phyloP scores from a whole-genome alignment of 2,797 vertebrate genomes.

The Spondyliosoma cantharus region DNA sequence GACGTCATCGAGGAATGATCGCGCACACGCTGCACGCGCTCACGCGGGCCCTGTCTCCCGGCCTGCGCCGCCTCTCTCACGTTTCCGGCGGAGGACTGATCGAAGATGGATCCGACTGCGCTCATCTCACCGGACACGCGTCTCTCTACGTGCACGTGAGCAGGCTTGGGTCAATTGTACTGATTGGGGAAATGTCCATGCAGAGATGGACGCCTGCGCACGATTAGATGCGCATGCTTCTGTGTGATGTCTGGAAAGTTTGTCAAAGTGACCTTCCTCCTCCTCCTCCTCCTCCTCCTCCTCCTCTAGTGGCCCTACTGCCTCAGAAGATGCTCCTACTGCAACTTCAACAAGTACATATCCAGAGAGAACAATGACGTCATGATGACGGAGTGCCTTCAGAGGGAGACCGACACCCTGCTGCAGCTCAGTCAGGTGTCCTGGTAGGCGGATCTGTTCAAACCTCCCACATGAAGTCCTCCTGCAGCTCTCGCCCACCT shows the following conservation, averaged over 20 bases:
- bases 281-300: conserved; percentile 1
- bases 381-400: conserved; percentile 85
- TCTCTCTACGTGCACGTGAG: conserved; percentile 88
- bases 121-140: conserved; percentile 62
- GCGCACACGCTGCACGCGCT: conserved; percentile 2
- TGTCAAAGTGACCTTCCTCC: conserved; percentile 7
- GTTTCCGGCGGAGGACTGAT: not conserved
- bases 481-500: not conserved
- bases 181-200: not conserved
- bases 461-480: not conserved
- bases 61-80: conserved; percentile 37
- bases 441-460: conserved; percentile 76
- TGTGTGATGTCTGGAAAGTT: not conserved
- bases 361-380: conserved; percentile 81
- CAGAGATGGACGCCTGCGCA: not conserved
- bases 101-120: not conserved
- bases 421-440: conserved; percentile 87
- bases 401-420: conserved; percentile 85
- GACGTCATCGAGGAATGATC: conserved; percentile 20
- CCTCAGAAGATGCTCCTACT: conserved; percentile 92
- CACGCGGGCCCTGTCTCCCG: conserved; percentile 4
- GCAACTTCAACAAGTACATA: conserved; percentile 95
- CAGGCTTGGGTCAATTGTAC: conserved; percentile 1
- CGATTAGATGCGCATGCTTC: too few species aligned
- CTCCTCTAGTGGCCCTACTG: conserved; percentile 93